Base-by-base conservation (phyloP, 37 sponge, comb jelly and placozoan species). In the Geodia barretti region DNA sequence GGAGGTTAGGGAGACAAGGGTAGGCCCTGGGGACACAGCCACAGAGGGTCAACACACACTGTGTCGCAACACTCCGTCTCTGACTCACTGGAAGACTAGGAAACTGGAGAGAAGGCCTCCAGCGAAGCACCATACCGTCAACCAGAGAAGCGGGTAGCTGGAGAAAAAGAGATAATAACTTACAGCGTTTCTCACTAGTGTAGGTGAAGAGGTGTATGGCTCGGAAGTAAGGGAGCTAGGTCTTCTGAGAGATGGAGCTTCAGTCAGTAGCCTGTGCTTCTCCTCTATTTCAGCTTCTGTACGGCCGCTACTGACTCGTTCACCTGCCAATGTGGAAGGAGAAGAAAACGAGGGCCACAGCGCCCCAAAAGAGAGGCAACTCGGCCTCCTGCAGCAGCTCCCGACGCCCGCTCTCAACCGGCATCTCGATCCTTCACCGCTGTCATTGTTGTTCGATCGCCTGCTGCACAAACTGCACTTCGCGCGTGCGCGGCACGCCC, bases 61-160 rank as follows among this genome's bases (percentile, higher is more conserved):
- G 11, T 36, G 38, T 63, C 32, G 34, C 41, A 47, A 17, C 54
- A 17, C 54, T 47, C 54, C 14, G 11, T 47, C 54, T 47, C 54
- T 17, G 11, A 47, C 54, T 40, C 41, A 83, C 83, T 75, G 73
- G 54, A 83, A 74, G 25, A 74, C 9, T 58, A 66, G 19, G 67
- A 65, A 74, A 0, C 74, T 73, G 30, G 35, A 21, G 33, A 83
- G 23, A 20, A 74, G 41, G 35, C 83, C 83, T 73, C 31, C 67
- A 29, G 58, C 65, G 41, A 8, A 35, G 35, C 66, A 66, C 75
- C 74, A 83, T 17, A 83, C 26, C 3, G 73, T 21, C 74, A 83
- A n/a, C 58, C 73, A 32, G 23, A 21, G 39, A 11, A 82, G 74
- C 26, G 75, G 83, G 24, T 17, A 73, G 34, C 83, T 83, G 64